These are phyloP conservation scores for Dendrocopos noguchii DNA, from an alignment of 2,113 vertebrate species.

Conservation along the genomic window DNA sequence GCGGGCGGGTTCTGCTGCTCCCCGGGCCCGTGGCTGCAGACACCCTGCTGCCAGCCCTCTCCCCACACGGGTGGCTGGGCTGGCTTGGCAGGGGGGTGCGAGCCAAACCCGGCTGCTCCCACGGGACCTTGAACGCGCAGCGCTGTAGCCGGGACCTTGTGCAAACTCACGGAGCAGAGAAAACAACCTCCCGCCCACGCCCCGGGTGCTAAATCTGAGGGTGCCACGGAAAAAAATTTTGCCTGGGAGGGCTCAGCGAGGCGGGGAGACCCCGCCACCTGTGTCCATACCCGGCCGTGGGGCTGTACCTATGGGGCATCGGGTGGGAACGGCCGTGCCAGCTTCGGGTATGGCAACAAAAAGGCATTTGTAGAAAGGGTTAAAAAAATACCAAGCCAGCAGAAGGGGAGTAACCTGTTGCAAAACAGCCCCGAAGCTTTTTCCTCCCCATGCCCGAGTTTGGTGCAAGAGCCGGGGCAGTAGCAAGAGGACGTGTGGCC, in stretches of 20 bases:
- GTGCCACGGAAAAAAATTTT: background rate
- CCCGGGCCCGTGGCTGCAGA: background rate
- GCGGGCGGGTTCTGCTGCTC: background rate
- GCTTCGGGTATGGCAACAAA: background rate
- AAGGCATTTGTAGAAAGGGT: background rate
- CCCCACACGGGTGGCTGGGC: background rate
- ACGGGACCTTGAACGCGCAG: background rate
- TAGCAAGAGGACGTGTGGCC: background rate
- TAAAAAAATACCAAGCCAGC: background rate
- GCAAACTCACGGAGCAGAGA: background rate
- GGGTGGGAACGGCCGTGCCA: rapidly evolving
- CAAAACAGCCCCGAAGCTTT: background rate
- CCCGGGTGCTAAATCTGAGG: background rate
- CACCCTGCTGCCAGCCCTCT: background rate
- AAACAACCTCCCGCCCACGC: background rate
- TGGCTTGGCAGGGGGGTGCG: background rate
- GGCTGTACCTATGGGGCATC: rapidly evolving
- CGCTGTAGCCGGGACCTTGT: background rate
- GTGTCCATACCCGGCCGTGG: rapidly evolving
- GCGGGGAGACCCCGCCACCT: background rate
- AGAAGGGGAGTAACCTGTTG: background rate
- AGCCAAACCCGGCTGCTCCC: background rate
- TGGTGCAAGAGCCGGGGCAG: background rate
- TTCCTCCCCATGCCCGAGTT: background rate
- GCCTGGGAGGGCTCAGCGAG: background rate